phyloP scores from a whole-genome alignment of 2,797 vertebrate genomes.

The Clarias platycephalus region DNA sequence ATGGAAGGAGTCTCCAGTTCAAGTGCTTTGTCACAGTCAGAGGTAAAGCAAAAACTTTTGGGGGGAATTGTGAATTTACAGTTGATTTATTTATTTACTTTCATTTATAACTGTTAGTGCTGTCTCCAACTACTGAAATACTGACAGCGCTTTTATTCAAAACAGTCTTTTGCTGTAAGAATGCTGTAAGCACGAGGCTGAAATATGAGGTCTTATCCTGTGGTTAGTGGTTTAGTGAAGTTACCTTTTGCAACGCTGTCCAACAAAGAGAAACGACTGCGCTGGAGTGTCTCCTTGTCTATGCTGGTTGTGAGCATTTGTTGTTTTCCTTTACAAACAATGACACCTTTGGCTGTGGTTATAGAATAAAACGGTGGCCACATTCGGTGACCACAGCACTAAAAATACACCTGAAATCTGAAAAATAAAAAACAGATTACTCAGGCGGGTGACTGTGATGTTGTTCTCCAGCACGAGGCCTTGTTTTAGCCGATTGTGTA shows the following conservation, averaged over 20 bases:
- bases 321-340: constrained; percentile 58
- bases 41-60: background rate
- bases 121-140: background rate
- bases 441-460: constrained; percentile 62
- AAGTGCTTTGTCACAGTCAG: background rate
- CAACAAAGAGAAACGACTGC: constrained; percentile 43
- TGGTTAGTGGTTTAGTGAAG: constrained; percentile 27
- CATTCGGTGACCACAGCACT: constrained; percentile 62
- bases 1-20: background rate
- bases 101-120: too few relatives aligned
- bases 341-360: constrained; percentile 59
- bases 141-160: background rate
- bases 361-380: constrained; percentile 40
- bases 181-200: constrained; percentile 4
- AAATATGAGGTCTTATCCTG: constrained; percentile 1
- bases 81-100: background rate
- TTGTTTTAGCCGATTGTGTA: constrained; percentile 59
- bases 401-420: constrained; percentile 49
- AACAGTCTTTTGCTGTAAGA: background rate
- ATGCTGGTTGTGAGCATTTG: constrained; percentile 51
- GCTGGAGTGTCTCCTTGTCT: constrained; percentile 54
- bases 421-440: constrained; percentile 71
- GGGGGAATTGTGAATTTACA: background rate
- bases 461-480: constrained; percentile 58
- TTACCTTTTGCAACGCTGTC: constrained; percentile 21